A percentile compares a stretch with the other conserved stretches of the same genome.
These are phyloP conservation scores for Lanistes nyassanus DNA, from an alignment of 1,140 invertebrate species.

Conservation along the genomic window DNA sequence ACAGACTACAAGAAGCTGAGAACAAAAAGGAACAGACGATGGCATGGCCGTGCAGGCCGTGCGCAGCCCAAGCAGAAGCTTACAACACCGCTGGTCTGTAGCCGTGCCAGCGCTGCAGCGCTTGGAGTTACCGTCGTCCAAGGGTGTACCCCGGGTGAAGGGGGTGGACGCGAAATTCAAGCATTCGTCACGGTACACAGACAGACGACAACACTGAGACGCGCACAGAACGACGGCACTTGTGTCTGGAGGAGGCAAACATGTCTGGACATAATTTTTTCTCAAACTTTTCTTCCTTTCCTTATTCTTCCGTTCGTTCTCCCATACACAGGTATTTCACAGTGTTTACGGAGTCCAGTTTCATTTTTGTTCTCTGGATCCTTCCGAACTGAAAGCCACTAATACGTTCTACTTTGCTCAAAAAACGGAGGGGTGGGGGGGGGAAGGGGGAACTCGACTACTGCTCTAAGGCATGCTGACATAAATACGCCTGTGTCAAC, in stretches of 20 bases:
- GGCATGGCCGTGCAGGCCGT: neutral
- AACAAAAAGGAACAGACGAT: neutral
- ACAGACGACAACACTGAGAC: neutral
- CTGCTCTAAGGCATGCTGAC: too few relatives aligned
- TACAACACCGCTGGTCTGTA: neutral
- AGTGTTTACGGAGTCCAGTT: neutral
- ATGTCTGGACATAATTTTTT: neutral
- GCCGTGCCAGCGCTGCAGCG: neutral
- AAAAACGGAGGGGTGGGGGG: too few relatives aligned
- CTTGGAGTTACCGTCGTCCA: neutral
- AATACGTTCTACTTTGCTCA: too few relatives aligned
- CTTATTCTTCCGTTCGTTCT: neutral
- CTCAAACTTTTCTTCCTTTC: neutral
- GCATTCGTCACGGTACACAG: neutral
- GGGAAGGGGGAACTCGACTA: too few relatives aligned
- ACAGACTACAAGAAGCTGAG: neutral
- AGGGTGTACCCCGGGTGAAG: neutral
- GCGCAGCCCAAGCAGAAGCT: neutral
- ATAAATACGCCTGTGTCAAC: too few relatives aligned
- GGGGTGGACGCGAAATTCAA: constrained; percentile 6
- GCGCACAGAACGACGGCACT: neutral
- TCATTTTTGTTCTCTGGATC: too few relatives aligned
- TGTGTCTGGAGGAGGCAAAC: neutral
- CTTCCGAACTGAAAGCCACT: too few relatives aligned
- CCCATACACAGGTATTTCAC: neutral